Evolutionary conservation across 2,888 invertebrate genomes (phyloP).

Genomic region (Drosophila trichaetosa): DNA sequence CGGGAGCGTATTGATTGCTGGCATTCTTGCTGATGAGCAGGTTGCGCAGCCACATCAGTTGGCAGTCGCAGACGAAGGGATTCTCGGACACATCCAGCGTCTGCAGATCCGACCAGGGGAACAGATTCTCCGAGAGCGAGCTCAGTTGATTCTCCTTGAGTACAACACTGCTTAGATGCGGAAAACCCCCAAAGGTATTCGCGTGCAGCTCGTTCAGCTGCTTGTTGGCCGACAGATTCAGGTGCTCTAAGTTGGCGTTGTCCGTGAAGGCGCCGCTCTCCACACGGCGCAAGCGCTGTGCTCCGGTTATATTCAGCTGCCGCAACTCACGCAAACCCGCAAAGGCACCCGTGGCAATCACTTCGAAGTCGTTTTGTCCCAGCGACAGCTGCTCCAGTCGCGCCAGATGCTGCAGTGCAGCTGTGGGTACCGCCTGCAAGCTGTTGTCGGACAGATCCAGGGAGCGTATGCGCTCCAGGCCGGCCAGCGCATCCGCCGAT

Average conservation of each 20-base stretch:
- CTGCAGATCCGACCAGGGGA: slow-evolving; percentile 91
- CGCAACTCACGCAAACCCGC: slow-evolving; percentile 91
- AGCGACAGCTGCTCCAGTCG: slow-evolving; percentile 92
- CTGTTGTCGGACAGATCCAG: slow-evolving; percentile 93
- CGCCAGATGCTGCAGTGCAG: slow-evolving; percentile 89
- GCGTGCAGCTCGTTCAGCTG: slow-evolving; percentile 90
- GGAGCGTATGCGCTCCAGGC: slow-evolving; percentile 89
- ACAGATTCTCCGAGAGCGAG: slow-evolving; percentile 91
- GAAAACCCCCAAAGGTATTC: slow-evolving; percentile 91
- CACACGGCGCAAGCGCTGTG: slow-evolving; percentile 89
- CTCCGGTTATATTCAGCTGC: slow-evolving; percentile 91
- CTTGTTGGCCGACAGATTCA: slow-evolving; percentile 92
- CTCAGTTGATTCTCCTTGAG: slow-evolving; percentile 92
- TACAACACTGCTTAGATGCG: slow-evolving; percentile 91
- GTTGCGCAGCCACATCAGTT: slow-evolving; percentile 91
- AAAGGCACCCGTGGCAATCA: slow-evolving; percentile 90
- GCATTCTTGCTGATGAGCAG: slow-evolving; percentile 86
- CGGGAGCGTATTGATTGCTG: slow-evolving; percentile 81
- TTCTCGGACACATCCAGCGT: slow-evolving; percentile 93
- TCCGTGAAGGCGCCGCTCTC: slow-evolving; percentile 92
- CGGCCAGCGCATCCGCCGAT: slow-evolving; percentile 90
- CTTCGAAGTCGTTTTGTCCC: slow-evolving; percentile 92
- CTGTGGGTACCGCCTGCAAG: slow-evolving; percentile 90
- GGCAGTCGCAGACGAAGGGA: slow-evolving; percentile 92
- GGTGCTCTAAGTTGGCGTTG: slow-evolving; percentile 92